Conservation (phyloP, 2,888 invertebrate genomes). For the Willowsia nigromaculata region DNA sequence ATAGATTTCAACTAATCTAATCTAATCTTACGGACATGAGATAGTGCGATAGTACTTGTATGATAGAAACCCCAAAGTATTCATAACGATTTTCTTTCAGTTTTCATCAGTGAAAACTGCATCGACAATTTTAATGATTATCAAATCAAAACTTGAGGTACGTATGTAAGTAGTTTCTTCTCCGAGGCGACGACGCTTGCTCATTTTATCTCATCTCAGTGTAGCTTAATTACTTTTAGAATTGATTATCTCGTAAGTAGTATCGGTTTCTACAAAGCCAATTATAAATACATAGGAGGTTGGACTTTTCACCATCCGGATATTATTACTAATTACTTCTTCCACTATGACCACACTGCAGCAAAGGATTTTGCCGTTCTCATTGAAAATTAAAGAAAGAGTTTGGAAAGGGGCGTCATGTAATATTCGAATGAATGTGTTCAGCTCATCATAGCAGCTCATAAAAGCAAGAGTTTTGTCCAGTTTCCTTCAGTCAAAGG, state of each 20-base stretch:
- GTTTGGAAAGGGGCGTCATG: background rate
- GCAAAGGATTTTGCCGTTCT: background rate
- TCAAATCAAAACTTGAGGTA: background rate
- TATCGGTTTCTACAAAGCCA: background rate
- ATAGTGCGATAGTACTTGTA: too few relatives aligned
- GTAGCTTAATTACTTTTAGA: background rate
- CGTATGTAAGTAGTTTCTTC: background rate
- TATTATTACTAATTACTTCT: constrained; percentile 23
- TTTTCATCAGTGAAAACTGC: too few relatives aligned
- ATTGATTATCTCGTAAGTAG: background rate
- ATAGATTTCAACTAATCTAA: too few relatives aligned
- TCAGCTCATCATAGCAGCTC: background rate
- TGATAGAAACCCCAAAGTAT: too few relatives aligned
- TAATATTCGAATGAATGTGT: background rate
- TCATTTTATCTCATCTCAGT: background rate
- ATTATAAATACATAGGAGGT: background rate
- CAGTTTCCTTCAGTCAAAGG: background rate
- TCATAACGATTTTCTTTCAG: too few relatives aligned
- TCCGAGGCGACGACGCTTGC: background rate
- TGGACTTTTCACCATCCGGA: background rate
- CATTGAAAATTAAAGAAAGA: background rate
- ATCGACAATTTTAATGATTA: background rate
- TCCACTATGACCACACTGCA: constrained; percentile 1
- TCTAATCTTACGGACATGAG: too few relatives aligned
- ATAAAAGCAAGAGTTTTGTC: background rate